Conservation (phyloP, 2,113 vertebrate species). For the Albula glossodonta region DNA sequence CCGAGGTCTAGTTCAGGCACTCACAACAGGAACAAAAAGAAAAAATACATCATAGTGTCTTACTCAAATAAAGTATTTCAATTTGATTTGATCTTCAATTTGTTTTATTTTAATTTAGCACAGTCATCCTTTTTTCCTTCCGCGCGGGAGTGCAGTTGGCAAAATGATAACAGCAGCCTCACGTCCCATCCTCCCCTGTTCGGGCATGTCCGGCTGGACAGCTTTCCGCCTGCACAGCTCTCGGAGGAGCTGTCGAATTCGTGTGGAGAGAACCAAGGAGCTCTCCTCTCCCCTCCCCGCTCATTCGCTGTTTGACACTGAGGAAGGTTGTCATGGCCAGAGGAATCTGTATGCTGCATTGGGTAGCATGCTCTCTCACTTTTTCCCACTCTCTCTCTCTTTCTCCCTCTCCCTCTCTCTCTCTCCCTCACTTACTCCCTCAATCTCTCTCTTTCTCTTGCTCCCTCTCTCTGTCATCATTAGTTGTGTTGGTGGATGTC, state of each 20-base stretch:
- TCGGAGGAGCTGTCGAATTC: constrained; percentile 6
- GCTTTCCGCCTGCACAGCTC: not conserved
- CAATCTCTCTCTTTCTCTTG: constrained; percentile 19
- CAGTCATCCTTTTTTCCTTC: constrained; percentile 3
- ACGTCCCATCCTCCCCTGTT: not conserved
- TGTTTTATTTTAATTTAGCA: constrained; percentile 58
- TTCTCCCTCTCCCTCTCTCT: not conserved
- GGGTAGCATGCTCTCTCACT: not conserved
- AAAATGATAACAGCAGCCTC: not conserved
- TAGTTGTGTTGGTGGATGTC: not conserved
- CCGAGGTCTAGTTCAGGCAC: not conserved
- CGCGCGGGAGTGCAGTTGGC: not conserved
- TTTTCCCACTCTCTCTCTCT: constrained; percentile 4
- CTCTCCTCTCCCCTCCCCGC: not conserved
- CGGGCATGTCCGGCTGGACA: not conserved
- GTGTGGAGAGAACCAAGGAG: constrained; percentile 4
- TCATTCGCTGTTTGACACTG: constrained; percentile 9
- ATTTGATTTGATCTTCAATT: constrained; percentile 62
- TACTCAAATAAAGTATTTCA: constrained; percentile 13
- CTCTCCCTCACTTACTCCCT: not conserved
- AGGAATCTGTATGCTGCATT: constrained; percentile 4
- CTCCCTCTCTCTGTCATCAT: constrained; percentile 1
- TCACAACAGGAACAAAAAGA: not conserved
- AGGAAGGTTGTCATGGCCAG: not conserved
- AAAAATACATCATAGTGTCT: constrained; percentile 51